phyloP scores from a whole-genome alignment of 2,888 invertebrate species.

The Scaptomyza tumidula region DNA sequence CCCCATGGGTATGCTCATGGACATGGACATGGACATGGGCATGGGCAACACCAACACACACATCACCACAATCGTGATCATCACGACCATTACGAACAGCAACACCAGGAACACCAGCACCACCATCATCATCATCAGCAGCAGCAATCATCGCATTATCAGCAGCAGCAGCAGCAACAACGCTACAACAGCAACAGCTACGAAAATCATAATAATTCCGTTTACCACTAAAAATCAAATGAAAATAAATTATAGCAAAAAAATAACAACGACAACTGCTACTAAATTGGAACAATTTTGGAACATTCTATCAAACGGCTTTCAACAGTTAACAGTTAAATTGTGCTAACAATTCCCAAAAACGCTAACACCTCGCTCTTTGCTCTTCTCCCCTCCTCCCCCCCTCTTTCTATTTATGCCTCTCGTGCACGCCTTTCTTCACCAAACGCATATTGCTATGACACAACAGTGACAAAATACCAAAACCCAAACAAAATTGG shows the following conservation, averaged over 20 bases:
- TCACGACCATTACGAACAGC: slow-evolving; percentile 11
- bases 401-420: slow-evolving; percentile 8
- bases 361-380: slow-evolving; percentile 34
- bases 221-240: slow-evolving; percentile 78
- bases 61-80: slow-evolving; percentile 44
- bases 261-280: slow-evolving; percentile 47
- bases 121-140: slow-evolving; percentile 29
- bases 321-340: slow-evolving; percentile 80
- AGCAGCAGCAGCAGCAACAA: slow-evolving; percentile 59
- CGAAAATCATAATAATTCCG: slow-evolving; percentile 83
- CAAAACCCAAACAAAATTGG: slow-evolving; percentile 48
- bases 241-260: slow-evolving; percentile 30
- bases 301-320: slow-evolving; percentile 71
- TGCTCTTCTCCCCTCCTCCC: slow-evolving; percentile 4
- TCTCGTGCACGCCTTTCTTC: slow-evolving; percentile 54
- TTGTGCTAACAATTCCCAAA: slow-evolving; percentile 74
- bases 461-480: slow-evolving; percentile 23
- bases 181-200: slow-evolving; percentile 81
- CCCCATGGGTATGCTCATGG: slow-evolving; percentile 35
- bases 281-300: slow-evolving; percentile 64
- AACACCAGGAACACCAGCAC: slow-evolving; percentile 12
- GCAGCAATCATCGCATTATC: slow-evolving; percentile 34
- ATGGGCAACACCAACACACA: slow-evolving; percentile 23
- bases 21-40: slow-evolving; percentile 29
- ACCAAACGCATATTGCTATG: slow-evolving; percentile 48